A percentile compares a stretch with the other conserved stretches of the same genome.
These are phyloP conservation scores for Eumacrocentrus americanus DNA, from an alignment of 2,888 invertebrate genomes.

Conservation along the genomic window DNA sequence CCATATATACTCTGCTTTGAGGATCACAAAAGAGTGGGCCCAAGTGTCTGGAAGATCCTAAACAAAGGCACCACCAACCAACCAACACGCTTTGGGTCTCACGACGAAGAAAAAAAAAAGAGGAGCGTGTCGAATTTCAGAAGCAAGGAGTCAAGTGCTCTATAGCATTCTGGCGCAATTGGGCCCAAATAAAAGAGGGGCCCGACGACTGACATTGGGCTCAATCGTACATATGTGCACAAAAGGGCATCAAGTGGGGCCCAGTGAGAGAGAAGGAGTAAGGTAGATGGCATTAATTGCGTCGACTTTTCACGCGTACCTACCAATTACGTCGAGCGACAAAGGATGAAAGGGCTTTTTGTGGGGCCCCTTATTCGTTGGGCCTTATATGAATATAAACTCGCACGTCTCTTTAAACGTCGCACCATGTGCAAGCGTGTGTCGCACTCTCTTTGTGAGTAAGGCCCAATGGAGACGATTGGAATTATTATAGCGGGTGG, in stretches of 20 bases:
- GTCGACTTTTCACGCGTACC: slow-evolving; percentile 25
- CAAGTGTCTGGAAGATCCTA: slow-evolving; percentile 18
- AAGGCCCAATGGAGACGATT: slow-evolving; percentile 1
- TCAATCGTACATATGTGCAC: neutral
- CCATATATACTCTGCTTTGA: slow-evolving; percentile 22
- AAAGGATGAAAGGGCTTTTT: slow-evolving; percentile 37
- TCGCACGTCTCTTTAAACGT: slow-evolving; percentile 20
- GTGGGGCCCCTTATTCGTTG: slow-evolving; percentile 11
- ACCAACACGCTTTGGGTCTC: no score
- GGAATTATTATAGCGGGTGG: neutral
- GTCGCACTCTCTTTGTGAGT: neutral
- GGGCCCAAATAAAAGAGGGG: slow-evolving; percentile 37
- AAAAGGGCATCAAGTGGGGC: neutral
- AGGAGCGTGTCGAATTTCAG: slow-evolving; percentile 39
- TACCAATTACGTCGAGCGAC: slow-evolving; percentile 33
- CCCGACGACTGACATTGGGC: slow-evolving; percentile 30
- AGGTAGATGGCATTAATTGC: slow-evolving; percentile 12
- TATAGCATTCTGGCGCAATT: no score
- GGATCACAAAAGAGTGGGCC: slow-evolving; percentile 10
- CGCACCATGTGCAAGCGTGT: neutral
- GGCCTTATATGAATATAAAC: slow-evolving; percentile 22
- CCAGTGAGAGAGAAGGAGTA: neutral
- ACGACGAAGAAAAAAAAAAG: no score
- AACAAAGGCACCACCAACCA: slow-evolving; percentile 26
- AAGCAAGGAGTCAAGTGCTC: no score